Percentiles rank a stretch among this genome's conserved stretches.
Conservation (phyloP, 2,888 invertebrate species). For the Malacosoma neustria region DNA sequence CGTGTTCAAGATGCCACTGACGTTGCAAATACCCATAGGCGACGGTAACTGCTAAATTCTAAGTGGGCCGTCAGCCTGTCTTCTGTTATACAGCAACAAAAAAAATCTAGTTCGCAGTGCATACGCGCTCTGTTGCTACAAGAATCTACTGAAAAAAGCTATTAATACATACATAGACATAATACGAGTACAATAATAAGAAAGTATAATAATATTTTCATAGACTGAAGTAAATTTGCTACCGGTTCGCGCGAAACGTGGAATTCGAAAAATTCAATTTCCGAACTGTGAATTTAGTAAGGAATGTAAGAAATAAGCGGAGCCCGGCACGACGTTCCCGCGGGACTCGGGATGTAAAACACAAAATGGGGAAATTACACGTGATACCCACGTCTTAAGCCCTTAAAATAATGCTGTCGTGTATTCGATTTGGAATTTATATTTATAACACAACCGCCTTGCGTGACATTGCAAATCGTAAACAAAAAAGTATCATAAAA, state of each 20-base stretch:
- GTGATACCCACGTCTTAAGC: constrained; percentile 14
- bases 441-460: no score
- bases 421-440: background rate
- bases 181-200: constrained; percentile 19
- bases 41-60: no score
- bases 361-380: constrained; percentile 45
- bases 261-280: constrained; percentile 70
- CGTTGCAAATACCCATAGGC: no score
- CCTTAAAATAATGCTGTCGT: background rate
- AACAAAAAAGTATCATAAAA: no score
- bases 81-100: no score
- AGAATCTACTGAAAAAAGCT: no score
- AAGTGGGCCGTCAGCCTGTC: no score
- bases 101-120: no score
- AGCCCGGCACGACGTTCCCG: constrained; percentile 40
- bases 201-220: constrained; percentile 9
- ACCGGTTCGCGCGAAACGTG: constrained; percentile 28
- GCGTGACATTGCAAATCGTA: no score
- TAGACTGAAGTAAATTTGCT: constrained; percentile 31
- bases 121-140: no score
- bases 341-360: constrained; percentile 48
- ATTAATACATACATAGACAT: constrained; percentile 22
- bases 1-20: no score
- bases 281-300: constrained; percentile 62
- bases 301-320: constrained; percentile 58